Evolutionary conservation across 2,797 vertebrate genomes (phyloP).

Genomic region (Mormyrus proboscirostris): DNA sequence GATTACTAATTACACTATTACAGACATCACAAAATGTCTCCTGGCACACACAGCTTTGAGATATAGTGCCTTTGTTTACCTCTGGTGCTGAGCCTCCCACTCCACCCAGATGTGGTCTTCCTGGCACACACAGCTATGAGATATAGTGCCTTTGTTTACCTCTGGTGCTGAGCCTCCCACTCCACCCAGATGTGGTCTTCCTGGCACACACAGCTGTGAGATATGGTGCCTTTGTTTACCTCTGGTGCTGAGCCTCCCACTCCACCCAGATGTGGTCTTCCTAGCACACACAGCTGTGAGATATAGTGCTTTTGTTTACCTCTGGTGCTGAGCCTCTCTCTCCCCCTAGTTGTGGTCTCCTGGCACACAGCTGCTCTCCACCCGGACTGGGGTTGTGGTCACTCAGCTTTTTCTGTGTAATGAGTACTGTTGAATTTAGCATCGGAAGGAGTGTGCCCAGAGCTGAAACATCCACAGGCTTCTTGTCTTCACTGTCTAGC

Average conservation of each 20-base stretch:
- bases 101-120: background rate
- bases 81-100: background rate
- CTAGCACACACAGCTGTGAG: too few relatives aligned
- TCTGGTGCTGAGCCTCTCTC: background rate
- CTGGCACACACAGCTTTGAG: background rate
- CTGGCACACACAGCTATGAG: too few relatives aligned
- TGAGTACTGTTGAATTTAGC: slow-evolving; percentile 20
- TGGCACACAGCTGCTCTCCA: background rate
- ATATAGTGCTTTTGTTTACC: too few relatives aligned
- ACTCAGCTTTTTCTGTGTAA: slow-evolving; percentile 16
- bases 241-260: background rate
- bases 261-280: background rate
- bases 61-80: background rate
- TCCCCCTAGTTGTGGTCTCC: too few relatives aligned
- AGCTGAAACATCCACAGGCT: slow-evolving; percentile 5
- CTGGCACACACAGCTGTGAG: background rate
- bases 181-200: background rate
- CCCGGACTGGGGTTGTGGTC: background rate
- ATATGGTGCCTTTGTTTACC: background rate
- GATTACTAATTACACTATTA: too few relatives aligned
- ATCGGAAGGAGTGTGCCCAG: background rate
- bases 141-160: background rate
- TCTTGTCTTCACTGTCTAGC: background rate
- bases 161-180: background rate
- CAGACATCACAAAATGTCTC: background rate